Evolutionary conservation across 1,140 invertebrate species (phyloP), one percentile per base, ranked within the genome.

Genomic region (Drosophila lacertosa): DNA sequence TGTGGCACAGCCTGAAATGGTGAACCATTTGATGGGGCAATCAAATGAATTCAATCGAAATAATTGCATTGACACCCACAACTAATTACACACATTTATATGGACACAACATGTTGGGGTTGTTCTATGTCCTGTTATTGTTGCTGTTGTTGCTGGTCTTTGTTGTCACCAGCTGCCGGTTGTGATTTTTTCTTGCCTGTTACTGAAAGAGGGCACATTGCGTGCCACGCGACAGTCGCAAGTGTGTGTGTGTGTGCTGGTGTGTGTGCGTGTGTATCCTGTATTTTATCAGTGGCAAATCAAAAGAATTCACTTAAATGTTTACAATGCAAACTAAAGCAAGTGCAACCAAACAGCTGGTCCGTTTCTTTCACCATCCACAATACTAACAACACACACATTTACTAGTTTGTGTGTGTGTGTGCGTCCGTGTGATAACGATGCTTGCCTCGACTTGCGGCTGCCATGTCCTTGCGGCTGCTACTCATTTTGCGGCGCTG

Each of bases 401-500:
- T 20, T 20, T 22, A 11, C 3, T 11, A 13, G 11, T 18, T 13
- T 24, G 18, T 42, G 16, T 53, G 22, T 63, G 40, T 44, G 15
- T 33, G 39, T 39, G 50, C 53, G 48, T 75, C 58, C 48, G 58
- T 48, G 64, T 63, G 74, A 73, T 81, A 80, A 81, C 67, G 64
- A 74, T 48, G 53, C 44, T 60, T 35, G 54, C 62, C 51, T 67
- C 60, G 22, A 51, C 55, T 40, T 65, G 37, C 20, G 35, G 37
- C 22, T 33, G 15, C 4, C 24, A 29, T 44, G 22, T 64, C 72
- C 71, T 74, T 60, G 66, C 57, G 47, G 50, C 39, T 57, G 48
- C 40, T 62, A 60, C 70, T 70, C 59, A 69, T 78, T 72, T 75
- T 47, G 58, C 62, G 24, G 47, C 62, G 73, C 63, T 77, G 74